Conservation (phyloP, 2,888 invertebrate species). For the Chironomus riparius region DNA sequence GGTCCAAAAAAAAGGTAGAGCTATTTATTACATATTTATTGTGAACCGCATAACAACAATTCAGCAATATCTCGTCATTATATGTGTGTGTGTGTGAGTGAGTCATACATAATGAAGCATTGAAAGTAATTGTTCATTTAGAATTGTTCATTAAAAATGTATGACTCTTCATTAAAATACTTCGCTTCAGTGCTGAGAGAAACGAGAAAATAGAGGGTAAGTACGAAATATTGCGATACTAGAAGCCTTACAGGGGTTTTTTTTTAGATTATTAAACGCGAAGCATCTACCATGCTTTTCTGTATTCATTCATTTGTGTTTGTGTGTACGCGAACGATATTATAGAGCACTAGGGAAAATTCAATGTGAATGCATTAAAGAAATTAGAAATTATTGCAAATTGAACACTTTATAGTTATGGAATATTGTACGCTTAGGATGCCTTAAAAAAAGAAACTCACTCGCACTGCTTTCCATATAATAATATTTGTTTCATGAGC, state of each 20-base stretch:
- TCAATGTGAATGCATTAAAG: neutral
- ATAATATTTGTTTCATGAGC: neutral
- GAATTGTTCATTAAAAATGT: neutral
- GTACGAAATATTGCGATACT: too few relatives aligned
- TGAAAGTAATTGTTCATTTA: neutral
- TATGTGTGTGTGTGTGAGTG: neutral
- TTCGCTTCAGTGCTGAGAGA: too few relatives aligned
- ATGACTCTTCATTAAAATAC: neutral
- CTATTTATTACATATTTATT: neutral
- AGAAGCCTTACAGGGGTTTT: too few relatives aligned
- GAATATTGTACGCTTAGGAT: neutral
- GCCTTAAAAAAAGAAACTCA: neutral
- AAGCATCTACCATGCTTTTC: too few relatives aligned
- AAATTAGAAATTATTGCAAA: conserved; percentile 12
- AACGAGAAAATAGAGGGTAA: too few relatives aligned
- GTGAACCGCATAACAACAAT: neutral
- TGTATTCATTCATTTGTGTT: neutral
- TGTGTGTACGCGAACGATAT: neutral
- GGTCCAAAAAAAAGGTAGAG: neutral
- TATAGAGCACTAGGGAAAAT: neutral
- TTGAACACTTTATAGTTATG: conserved; percentile 10
- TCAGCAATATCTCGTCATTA: neutral
- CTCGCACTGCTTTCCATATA: too few relatives aligned
- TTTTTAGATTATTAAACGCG: too few relatives aligned
- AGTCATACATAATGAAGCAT: neutral